These are phyloP conservation scores for Zoanthus solanderi DNA, from an alignment of 92 coral and sea anemone genomes.

Conservation along the genomic window DNA sequence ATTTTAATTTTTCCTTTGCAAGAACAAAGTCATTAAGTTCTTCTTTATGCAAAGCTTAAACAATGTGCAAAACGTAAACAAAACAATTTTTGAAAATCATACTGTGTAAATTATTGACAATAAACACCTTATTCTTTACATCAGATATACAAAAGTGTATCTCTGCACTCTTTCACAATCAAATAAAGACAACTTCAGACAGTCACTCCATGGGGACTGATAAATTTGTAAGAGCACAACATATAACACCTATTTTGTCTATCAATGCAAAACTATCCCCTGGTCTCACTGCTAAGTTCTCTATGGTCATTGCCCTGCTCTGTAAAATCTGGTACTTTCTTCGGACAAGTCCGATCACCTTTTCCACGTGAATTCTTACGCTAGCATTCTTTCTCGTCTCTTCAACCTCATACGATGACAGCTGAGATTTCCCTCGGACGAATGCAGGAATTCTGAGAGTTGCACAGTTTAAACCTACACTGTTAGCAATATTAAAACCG, in stretches of 20 bases:
- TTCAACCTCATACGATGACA: background rate
- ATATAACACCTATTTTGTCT: background rate
- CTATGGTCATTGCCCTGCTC: background rate
- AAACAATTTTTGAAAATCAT: no score
- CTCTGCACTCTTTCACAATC: no score
- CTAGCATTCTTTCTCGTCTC: background rate
- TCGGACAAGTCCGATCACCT: background rate
- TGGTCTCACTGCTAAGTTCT: background rate
- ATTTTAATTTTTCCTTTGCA: no score
- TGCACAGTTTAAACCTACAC: background rate
- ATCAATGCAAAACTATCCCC: background rate
- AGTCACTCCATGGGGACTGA: background rate
- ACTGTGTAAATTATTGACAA: no score
- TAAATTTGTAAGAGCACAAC: background rate
- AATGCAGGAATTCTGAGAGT: background rate
- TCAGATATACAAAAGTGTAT: no score
- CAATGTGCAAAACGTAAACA: no score
- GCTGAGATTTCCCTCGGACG: background rate
- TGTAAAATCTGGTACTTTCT: background rate
- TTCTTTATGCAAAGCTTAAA: no score
- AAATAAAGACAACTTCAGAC: no score
- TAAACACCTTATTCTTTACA: no score
- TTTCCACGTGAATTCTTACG: background rate
- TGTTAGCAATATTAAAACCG: background rate
- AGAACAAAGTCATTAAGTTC: no score